These are phyloP conservation scores for Flexamia atlantica DNA, from an alignment of 2,888 invertebrate species.

Conservation along the genomic window DNA sequence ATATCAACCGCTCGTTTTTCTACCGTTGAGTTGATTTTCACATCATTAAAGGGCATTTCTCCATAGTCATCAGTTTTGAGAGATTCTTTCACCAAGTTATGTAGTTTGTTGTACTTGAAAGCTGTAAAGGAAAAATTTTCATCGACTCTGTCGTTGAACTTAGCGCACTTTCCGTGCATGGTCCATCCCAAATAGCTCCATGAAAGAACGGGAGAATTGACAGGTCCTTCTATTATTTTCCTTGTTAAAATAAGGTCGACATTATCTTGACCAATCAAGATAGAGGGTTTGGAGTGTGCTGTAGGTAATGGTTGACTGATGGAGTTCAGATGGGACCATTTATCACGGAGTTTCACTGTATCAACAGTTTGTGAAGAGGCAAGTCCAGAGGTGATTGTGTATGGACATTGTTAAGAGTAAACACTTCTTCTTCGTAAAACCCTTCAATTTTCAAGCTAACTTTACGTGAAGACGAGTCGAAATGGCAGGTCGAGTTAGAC, in stretches of 20 bases:
- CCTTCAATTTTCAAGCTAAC: background rate
- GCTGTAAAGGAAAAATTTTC: background rate
- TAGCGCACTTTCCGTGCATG: background rate
- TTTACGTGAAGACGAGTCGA: background rate
- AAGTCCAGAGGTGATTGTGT: background rate
- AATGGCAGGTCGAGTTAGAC: background rate
- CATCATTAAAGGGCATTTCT: too few relatives aligned
- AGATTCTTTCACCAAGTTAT: background rate
- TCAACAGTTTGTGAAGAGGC: constrained; percentile 1
- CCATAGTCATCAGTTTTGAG: background rate
- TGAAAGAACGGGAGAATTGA: background rate
- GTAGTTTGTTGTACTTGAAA: background rate
- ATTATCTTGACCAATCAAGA: constrained; percentile 38
- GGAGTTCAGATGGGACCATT: constrained; percentile 4
- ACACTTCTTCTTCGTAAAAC: constrained; percentile 11
- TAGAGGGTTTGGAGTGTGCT: background rate
- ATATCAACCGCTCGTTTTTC: background rate
- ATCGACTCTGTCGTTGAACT: background rate
- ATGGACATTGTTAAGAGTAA: background rate
- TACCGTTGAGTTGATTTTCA: too few relatives aligned
- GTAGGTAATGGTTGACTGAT: constrained; percentile 18
- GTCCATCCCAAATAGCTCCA: background rate
- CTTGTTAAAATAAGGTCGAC: background rate
- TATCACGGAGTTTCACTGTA: background rate
- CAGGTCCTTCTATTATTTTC: background rate